Evolutionary conservation across 2,797 vertebrate species (phyloP), one percentile per base, ranked within the genome.

Genomic region (Gallinago nigripennis): DNA sequence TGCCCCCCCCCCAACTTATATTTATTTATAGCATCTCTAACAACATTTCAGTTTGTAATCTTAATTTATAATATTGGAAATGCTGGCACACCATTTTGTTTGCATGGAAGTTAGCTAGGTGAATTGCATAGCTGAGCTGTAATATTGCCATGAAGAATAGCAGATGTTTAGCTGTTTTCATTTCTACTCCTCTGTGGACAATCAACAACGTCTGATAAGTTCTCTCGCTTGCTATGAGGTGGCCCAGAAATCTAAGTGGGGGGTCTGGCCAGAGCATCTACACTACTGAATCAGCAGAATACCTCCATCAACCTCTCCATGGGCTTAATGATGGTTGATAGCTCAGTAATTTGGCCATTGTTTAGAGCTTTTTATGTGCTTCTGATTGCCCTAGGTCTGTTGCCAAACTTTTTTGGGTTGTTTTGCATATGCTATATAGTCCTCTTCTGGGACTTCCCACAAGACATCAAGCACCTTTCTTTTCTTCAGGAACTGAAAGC

Each of bases 191-290:
- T 73, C 3, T 5, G 75, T 64, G 92, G 87, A 95, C 91, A 92
- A 94, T 94, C 93, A 73, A 21, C 43, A 54, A 73, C 5, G 73
- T 77, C 60, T 93, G 95, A 85, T 95, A 95, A 80, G 31, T 91
- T 69, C 89, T 91, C 65, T 70, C 6, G 10, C 80, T 93, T 61
- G 90, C 92, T 93, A 53, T 76, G 69, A 81, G 96, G 96, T 94
- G 96, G 94, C 91, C 96, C 82, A 94, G 77, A 92, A 80, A 53
- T 94, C 88, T 13, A 96, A 90, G 92, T 97, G 88, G 93, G 95
- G 94, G 97, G 92, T 96, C 97, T 96, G 95, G 90, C 43, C 64
- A 75, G 69, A 91, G 68, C 56, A 68, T 53, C 15, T 37, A 56
- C 11, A 15, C 54, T 75, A 53, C 50, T 79, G 83, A 93, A 66